Evolutionary conservation across 2,797 vertebrate species (phyloP).

Genomic region (Octomys mimax): DNA sequence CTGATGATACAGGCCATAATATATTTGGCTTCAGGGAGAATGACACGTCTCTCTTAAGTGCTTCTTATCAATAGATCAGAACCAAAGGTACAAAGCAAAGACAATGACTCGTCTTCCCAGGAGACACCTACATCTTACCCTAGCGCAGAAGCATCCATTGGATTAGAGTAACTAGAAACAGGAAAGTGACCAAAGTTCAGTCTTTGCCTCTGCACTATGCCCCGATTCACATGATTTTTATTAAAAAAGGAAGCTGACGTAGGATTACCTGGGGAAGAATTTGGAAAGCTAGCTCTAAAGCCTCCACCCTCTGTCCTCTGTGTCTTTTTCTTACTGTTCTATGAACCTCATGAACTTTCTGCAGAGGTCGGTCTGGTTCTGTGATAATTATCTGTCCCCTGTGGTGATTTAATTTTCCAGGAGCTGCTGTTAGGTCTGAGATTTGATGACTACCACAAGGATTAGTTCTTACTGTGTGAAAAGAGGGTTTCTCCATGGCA

Average conservation of each 20-base stretch:
- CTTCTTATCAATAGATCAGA: slow-evolving; percentile 73
- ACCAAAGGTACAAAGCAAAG: slow-evolving; percentile 78
- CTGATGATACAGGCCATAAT: neutral
- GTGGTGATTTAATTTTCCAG: slow-evolving; percentile 82
- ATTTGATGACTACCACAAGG: slow-evolving; percentile 77
- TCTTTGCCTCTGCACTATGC: slow-evolving; percentile 46
- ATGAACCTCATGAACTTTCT: slow-evolving; percentile 74
- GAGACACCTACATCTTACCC: slow-evolving; percentile 43
- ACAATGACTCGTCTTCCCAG: slow-evolving; percentile 71
- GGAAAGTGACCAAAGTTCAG: slow-evolving; percentile 65
- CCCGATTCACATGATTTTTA: slow-evolving; percentile 71
- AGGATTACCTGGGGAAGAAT: slow-evolving; percentile 45
- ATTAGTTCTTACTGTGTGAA: slow-evolving; percentile 81
- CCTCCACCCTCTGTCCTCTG: neutral
- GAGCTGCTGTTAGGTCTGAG: slow-evolving; percentile 75
- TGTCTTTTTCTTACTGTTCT: slow-evolving; percentile 45
- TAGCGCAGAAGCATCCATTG: slow-evolving; percentile 55
- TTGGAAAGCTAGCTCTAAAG: slow-evolving; percentile 45
- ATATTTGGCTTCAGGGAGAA: neutral
- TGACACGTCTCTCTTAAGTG: slow-evolving; percentile 35
- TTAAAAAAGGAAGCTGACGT: slow-evolving; percentile 61
- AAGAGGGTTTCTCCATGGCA: slow-evolving; percentile 79
- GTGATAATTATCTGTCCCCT: slow-evolving; percentile 71
- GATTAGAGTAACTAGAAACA: slow-evolving; percentile 69
- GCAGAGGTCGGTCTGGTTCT: slow-evolving; percentile 63